phyloP scores from a whole-genome alignment of 2,113 vertebrate species.

The Poecile atricapillus region DNA sequence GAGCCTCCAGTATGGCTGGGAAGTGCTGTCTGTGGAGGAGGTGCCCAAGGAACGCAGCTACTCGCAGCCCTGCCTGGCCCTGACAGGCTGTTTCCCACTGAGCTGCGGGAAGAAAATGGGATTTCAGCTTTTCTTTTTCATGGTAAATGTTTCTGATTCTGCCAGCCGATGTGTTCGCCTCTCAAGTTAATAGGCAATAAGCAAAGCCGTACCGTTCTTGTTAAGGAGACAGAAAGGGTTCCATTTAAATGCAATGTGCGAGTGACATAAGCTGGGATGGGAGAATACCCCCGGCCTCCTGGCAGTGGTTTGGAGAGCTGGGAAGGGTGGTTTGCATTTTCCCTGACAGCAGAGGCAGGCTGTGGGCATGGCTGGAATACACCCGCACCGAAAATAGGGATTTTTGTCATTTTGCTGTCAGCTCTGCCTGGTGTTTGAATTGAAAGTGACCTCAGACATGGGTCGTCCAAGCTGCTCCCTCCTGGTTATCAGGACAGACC shows the following conservation, averaged over 20 bases:
- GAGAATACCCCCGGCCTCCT: not conserved
- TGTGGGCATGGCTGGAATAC: not conserved
- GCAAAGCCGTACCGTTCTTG: constrained; percentile 16
- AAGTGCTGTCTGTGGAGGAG: not conserved
- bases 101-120: constrained; percentile 17
- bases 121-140: constrained; percentile 51
- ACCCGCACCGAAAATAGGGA: not conserved
- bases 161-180: constrained; percentile 38
- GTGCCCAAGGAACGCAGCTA: not conserved
- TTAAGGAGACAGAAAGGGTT: constrained; percentile 31
- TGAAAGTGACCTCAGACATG: not conserved
- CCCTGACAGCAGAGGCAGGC: not conserved
- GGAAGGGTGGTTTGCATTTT: not conserved
- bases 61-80: not conserved
- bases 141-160: constrained; percentile 59
- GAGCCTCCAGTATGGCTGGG: not conserved
- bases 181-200: constrained; percentile 61
- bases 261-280: not conserved
- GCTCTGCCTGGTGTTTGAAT: not conserved
- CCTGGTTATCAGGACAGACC: not conserved
- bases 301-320: not conserved
- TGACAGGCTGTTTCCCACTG: constrained; percentile 26
- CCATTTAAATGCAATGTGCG: not conserved
- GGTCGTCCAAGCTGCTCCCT: not conserved
- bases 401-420: not conserved